phyloP scores from a whole-genome alignment of 2,113 vertebrate species.

The Megaceryle maxima region DNA sequence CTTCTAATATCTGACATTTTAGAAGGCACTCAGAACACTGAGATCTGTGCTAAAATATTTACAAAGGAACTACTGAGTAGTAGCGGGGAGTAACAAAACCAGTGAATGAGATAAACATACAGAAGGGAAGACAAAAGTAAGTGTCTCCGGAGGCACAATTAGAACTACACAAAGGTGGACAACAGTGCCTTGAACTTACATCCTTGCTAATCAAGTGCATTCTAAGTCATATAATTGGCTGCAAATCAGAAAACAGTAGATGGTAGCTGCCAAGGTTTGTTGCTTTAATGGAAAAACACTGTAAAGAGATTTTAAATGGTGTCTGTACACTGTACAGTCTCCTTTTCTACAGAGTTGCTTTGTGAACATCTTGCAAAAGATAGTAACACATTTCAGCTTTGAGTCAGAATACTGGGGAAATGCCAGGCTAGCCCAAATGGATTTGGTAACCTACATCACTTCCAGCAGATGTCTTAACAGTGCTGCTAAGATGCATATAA shows the following conservation, averaged over 20 bases:
- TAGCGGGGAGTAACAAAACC: not conserved
- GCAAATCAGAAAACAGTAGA: conserved; percentile 25
- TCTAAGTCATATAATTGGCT: not conserved
- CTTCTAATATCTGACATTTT: not conserved
- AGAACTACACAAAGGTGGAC: not conserved
- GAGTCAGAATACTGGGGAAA: not conserved
- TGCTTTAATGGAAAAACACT: conserved; percentile 9
- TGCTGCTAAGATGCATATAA: not conserved
- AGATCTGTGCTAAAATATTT: not conserved
- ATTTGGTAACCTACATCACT: not conserved
- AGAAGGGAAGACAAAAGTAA: not conserved
- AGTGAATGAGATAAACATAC: not conserved
- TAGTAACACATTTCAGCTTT: not conserved
- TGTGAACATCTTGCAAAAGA: conserved; percentile 14
- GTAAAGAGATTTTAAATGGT: conserved; percentile 9
- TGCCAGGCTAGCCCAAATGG: not conserved
- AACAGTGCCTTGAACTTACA: conserved; percentile 1
- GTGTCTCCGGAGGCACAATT: not conserved
- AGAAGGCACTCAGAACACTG: not conserved
- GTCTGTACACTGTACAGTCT: not conserved
- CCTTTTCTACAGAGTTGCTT: not conserved
- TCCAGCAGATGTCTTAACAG: not conserved
- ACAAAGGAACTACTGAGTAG: not conserved
- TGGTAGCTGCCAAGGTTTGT: conserved; percentile 2
- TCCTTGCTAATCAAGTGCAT: conserved; percentile 25